Evolutionary conservation across 2,113 vertebrate genomes (phyloP).

Genomic region (Electrona antarctica): DNA sequence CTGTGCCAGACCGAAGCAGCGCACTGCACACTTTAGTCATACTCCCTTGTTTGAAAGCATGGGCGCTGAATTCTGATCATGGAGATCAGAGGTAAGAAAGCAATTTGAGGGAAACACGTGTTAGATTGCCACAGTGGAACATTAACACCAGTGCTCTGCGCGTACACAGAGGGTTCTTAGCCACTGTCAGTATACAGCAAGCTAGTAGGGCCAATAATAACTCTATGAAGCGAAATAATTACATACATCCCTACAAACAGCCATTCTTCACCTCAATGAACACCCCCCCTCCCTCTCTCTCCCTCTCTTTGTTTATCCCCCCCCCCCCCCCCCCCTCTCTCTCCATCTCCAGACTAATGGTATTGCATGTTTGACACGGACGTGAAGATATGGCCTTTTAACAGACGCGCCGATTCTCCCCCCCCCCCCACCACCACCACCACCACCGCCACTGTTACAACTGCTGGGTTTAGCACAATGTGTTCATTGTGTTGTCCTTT

Average conservation of each 20-base stretch:
- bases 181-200: conserved; percentile 38
- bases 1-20: too few relatives aligned
- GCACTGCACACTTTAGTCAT: not conserved
- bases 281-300: not conserved
- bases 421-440: too few relatives aligned
- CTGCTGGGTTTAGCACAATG: too few relatives aligned
- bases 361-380: too few relatives aligned
- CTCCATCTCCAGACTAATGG: too few relatives aligned
- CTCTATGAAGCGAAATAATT: conserved; percentile 65
- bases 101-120: conserved; percentile 50
- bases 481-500: too few relatives aligned
- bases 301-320: too few relatives aligned
- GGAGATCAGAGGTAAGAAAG: conserved; percentile 48
- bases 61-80: conserved; percentile 32
- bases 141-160: conserved; percentile 38
- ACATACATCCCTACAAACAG: conserved; percentile 51
- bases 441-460: too few relatives aligned
- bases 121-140: conserved; percentile 52
- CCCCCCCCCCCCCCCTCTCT: too few relatives aligned
- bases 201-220: conserved; percentile 54
- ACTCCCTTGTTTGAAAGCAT: conserved; percentile 23
- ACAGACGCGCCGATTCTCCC: too few relatives aligned
- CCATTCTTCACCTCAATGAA: conserved; percentile 49
- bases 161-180: conserved; percentile 44
- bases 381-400: too few relatives aligned